These are phyloP conservation scores for Danionella dracula DNA, from an alignment of 2,797 vertebrate species.

Conservation along the genomic window DNA sequence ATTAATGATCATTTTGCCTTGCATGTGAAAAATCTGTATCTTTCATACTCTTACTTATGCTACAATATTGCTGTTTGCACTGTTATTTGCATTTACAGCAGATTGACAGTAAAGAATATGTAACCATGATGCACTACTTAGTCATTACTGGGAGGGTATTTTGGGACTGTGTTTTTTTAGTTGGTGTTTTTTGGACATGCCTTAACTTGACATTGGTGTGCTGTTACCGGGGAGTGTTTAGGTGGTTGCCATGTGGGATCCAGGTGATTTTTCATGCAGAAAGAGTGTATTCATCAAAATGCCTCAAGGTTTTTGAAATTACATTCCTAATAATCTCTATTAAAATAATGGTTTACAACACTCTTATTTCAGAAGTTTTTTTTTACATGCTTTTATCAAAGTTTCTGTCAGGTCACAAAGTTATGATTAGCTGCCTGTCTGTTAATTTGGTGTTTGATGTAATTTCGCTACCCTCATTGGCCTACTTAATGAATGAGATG, in stretches of 20 bases:
- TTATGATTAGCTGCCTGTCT: constrained; percentile 2
- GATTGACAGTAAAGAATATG: too few species aligned
- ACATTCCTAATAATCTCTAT: too few species aligned
- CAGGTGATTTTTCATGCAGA: too few species aligned
- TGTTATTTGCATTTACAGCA: too few species aligned
- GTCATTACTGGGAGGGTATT: background rate
- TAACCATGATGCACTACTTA: background rate
- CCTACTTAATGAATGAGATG: constrained; percentile 48
- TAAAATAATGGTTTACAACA: too few species aligned
- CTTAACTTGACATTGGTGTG: background rate
- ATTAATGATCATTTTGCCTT: too few species aligned
- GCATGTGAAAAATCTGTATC: too few species aligned
- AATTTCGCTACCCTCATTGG: constrained; percentile 36
- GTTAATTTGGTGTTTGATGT: constrained; percentile 19
- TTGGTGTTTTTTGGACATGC: background rate
- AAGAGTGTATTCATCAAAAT: too few species aligned
- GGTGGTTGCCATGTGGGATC: background rate
- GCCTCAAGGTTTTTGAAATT: too few species aligned
- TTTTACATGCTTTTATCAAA: background rate
- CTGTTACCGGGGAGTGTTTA: background rate
- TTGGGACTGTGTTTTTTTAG: background rate
- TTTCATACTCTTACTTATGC: too few species aligned
- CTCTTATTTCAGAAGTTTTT: background rate
- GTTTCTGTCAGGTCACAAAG: constrained; percentile 17
- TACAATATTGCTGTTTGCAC: too few species aligned